Evolutionary conservation across 2,888 invertebrate species (phyloP).

Genomic region (Allophyes oxyacanthae): DNA sequence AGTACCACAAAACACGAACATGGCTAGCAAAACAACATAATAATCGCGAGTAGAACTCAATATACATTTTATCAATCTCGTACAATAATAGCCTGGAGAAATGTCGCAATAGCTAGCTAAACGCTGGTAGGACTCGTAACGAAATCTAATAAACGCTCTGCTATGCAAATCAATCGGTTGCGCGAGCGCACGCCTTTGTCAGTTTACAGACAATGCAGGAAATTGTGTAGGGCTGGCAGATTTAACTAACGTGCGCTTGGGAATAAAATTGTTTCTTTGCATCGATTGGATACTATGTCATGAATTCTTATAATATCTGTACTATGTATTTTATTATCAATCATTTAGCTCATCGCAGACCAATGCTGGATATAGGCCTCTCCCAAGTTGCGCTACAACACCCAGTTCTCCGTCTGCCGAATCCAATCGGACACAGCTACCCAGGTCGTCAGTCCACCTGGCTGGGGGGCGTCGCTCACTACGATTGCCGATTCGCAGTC

Average conservation of each 20-base stretch:
- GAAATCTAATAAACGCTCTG: conserved; percentile 72
- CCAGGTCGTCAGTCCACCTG: too few species aligned
- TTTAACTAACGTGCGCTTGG: conserved; percentile 12
- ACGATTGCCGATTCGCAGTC: too few species aligned
- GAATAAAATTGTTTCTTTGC: conserved; percentile 1
- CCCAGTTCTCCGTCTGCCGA: too few species aligned
- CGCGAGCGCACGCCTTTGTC: conserved; percentile 69
- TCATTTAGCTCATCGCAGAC: too few species aligned
- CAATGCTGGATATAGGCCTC: too few species aligned
- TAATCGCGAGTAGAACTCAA: conserved; percentile 39
- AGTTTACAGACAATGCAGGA: conserved; percentile 52
- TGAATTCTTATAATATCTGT: too few species aligned
- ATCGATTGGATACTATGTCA: too few species aligned
- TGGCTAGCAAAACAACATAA: conserved; percentile 44
- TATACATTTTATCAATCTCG: conserved; percentile 49
- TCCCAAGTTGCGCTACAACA: too few species aligned
- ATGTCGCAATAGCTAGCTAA: conserved; percentile 67
- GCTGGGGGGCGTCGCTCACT: too few species aligned
- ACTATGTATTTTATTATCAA: too few species aligned
- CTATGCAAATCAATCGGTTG: conserved; percentile 79
- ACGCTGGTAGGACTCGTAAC: conserved; percentile 44
- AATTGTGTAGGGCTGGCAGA: conserved; percentile 36
- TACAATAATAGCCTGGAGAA: conserved; percentile 52
- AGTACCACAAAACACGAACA: conserved; percentile 48
- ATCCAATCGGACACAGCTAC: too few species aligned